Evolutionary conservation across 2,113 vertebrate species (phyloP).

Genomic region (Misgurnus mizolepis): DNA sequence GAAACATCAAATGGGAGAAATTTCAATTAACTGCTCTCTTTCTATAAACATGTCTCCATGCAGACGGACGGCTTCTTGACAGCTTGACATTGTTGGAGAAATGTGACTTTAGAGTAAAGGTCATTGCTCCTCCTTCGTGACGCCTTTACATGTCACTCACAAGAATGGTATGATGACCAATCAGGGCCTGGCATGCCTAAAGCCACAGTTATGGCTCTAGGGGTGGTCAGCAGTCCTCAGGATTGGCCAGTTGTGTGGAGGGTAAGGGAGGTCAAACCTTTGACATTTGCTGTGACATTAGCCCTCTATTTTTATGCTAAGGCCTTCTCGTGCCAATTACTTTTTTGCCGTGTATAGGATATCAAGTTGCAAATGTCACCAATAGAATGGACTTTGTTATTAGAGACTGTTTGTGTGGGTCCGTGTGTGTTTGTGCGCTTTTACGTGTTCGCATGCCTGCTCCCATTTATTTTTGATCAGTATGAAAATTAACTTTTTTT

Average conservation of each 20-base stretch:
- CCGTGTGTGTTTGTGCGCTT: conserved; percentile 8
- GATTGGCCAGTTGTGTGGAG: conserved; percentile 38
- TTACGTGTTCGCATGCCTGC: neutral
- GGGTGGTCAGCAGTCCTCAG: conserved; percentile 50
- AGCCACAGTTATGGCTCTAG: conserved; percentile 45
- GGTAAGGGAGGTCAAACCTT: conserved; percentile 53
- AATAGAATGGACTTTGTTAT: conserved; percentile 56
- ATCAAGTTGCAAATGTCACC: conserved; percentile 62
- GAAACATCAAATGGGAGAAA: conserved; percentile 39
- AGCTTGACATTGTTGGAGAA: conserved; percentile 43
- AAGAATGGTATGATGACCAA: conserved; percentile 39
- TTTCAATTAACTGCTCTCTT: conserved; percentile 19
- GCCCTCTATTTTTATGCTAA: conserved; percentile 59
- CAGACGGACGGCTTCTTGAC: conserved; percentile 46
- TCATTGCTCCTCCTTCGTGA: conserved; percentile 46
- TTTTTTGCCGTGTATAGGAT: conserved; percentile 52
- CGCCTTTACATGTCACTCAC: conserved; percentile 52
- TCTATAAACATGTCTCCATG: conserved; percentile 14
- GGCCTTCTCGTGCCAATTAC: conserved; percentile 54
- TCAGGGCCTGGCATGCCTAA: conserved; percentile 37
- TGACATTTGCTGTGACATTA: conserved; percentile 62
- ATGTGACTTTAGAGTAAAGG: conserved; percentile 53
- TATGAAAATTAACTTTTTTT: too few species aligned
- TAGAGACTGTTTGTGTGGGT: conserved; percentile 41
- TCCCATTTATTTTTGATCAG: neutral